A percentile compares a stretch with the other conserved stretches of the same genome.
Conservation (phyloP, 2,113 vertebrate species). For the Pardalotus punctatus region DNA sequence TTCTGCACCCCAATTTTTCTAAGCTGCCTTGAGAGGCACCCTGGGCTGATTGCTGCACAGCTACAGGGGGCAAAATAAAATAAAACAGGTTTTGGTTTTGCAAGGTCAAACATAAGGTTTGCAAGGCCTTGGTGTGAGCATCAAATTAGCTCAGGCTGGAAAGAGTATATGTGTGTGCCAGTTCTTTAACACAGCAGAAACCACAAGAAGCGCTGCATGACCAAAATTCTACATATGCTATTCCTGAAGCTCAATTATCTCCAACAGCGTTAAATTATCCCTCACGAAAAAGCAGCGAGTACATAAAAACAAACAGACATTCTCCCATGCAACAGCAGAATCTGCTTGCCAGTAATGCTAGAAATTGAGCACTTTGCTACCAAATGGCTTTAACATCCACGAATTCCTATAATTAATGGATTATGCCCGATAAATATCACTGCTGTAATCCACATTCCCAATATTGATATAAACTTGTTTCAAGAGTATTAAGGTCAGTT, state of each 20-base stretch:
- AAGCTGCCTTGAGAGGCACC: neutral
- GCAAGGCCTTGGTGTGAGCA: neutral
- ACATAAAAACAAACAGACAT: neutral
- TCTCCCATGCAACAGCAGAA: neutral
- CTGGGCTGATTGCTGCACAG: neutral
- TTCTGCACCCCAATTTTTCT: neutral
- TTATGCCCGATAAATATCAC: neutral
- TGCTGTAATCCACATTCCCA: neutral
- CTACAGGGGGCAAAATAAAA: neutral
- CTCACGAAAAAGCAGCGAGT: neutral
- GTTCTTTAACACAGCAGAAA: neutral
- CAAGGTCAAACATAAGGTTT: neutral
- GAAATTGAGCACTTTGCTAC: neutral
- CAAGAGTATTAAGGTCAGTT: neutral
- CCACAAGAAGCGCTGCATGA: neutral
- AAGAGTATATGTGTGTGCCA: neutral
- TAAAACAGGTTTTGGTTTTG: neutral
- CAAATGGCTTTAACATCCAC: neutral
- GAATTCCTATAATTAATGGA: neutral
- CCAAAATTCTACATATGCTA: neutral
- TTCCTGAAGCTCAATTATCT: conserved; percentile 1
- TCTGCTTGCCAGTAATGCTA: neutral
- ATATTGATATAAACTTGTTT: neutral
- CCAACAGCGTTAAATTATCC: conserved; percentile 13
- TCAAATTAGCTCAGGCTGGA: neutral